Conservation (phyloP, 2,797 vertebrate genomes). For the Eurystomus glaucurus region DNA sequence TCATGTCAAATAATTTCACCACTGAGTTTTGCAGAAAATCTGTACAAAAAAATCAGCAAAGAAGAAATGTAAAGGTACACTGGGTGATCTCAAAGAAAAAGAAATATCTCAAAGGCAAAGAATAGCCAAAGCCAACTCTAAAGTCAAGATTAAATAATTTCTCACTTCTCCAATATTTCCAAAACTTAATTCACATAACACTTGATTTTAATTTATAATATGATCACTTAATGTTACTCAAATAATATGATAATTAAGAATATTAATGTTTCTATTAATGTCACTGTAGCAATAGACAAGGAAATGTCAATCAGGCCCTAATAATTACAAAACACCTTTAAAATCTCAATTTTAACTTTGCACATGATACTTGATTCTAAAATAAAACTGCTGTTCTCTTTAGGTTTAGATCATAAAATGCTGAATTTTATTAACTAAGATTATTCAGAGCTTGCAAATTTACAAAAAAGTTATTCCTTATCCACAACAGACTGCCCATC, state of each 20-base stretch:
- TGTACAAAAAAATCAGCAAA: neutral
- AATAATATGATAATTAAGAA: neutral
- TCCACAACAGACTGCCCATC: neutral
- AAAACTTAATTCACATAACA: neutral
- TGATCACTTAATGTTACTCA: neutral
- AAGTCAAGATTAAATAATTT: neutral
- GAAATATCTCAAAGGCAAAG: neutral
- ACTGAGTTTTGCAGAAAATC: neutral
- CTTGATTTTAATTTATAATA: neutral
- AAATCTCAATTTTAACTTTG: neutral
- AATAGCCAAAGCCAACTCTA: neutral
- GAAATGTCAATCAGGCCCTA: neutral
- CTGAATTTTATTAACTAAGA: neutral
- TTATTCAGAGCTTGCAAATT: neutral
- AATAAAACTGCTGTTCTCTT: neutral
- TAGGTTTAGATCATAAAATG: neutral
- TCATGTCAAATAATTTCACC: neutral
- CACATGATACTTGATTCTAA: neutral
- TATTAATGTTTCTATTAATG: neutral
- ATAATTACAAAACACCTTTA: neutral
- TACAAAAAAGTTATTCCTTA: neutral
- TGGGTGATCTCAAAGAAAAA: neutral
- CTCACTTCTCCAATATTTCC: neutral
- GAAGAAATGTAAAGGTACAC: neutral
- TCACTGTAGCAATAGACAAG: neutral